A percentile compares a stretch with the other conserved stretches of the same genome.
These are phyloP conservation scores for Zophobas atratus DNA, from an alignment of 1,140 invertebrate species.

Conservation along the genomic window DNA sequence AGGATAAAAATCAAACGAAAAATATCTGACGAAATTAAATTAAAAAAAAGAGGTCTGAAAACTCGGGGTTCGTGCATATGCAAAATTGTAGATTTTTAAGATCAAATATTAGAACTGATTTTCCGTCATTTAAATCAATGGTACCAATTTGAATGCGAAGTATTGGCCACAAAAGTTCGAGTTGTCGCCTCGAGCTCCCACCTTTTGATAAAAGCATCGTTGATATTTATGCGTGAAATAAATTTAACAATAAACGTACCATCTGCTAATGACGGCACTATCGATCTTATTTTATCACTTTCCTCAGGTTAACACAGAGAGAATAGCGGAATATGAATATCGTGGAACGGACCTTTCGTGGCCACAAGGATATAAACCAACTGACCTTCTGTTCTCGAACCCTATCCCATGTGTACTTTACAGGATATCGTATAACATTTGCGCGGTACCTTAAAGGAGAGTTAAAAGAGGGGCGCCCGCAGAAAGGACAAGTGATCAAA, in stretches of 20 bases:
- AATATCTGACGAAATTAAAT: too few species aligned
- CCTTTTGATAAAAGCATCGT: slow-evolving; percentile 13
- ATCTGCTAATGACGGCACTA: slow-evolving; percentile 29
- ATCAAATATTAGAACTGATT: too few species aligned
- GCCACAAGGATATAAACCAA: slow-evolving; percentile 34
- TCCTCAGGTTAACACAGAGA: too few species aligned
- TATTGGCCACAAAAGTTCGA: neutral
- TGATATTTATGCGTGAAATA: slow-evolving; percentile 41
- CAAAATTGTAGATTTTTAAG: too few species aligned
- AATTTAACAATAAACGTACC: slow-evolving; percentile 30
- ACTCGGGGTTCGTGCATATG: too few species aligned
- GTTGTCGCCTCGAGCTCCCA: neutral
- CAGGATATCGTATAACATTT: slow-evolving; percentile 37
- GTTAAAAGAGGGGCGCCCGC: slow-evolving; percentile 21
- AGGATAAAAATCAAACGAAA: too few species aligned
- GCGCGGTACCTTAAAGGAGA: slow-evolving; percentile 15
- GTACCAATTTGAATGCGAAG: too few species aligned
- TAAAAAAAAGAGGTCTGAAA: too few species aligned
- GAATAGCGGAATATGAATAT: slow-evolving; percentile 6
- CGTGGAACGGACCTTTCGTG: neutral
- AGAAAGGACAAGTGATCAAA: slow-evolving; percentile 31
- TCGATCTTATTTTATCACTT: slow-evolving; percentile 12
- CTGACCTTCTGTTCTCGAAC: slow-evolving; percentile 29
- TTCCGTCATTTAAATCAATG: too few species aligned
- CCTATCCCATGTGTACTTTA: slow-evolving; percentile 17